Evolutionary conservation across 2,113 vertebrate genomes (phyloP).

Genomic region (Lampris megalopsis): DNA sequence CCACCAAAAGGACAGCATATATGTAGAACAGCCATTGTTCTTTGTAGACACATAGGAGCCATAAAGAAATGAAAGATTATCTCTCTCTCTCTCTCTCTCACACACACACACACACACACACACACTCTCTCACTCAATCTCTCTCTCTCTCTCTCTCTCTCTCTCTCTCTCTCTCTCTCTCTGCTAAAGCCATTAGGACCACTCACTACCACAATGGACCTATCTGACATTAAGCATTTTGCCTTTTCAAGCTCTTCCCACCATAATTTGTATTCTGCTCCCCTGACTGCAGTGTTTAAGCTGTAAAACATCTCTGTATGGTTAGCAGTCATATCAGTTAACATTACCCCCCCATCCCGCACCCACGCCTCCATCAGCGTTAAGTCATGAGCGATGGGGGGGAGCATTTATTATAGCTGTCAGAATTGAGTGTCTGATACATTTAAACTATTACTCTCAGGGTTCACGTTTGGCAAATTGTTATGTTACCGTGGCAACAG

Average conservation of each 20-base stretch:
- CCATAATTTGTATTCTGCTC: constrained; percentile 62
- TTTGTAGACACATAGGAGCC: constrained; percentile 37
- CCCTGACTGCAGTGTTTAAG: constrained; percentile 55
- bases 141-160: constrained; percentile 21
- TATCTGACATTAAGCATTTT: constrained; percentile 55
- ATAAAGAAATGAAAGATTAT: constrained; percentile 56
- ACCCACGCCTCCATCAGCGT: constrained; percentile 14
- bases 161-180: constrained; percentile 11
- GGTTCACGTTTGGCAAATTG: constrained; percentile 61
- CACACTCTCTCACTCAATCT: constrained; percentile 21
- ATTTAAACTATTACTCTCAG: constrained; percentile 57
- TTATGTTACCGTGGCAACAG: constrained; percentile 71
- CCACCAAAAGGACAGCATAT: constrained; percentile 29
- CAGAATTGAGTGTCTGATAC: constrained; percentile 69
- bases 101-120: constrained; percentile 27
- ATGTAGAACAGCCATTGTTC: constrained; percentile 66
- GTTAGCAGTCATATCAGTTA: constrained; percentile 70
- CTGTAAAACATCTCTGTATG: constrained; percentile 69
- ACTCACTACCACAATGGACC: constrained; percentile 50
- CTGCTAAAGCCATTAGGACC: constrained; percentile 79
- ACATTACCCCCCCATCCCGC: constrained; percentile 50
- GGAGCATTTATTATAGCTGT: constrained; percentile 56
- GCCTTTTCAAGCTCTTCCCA: constrained; percentile 61
- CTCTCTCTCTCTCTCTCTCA: too few relatives aligned
- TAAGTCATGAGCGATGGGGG: constrained; percentile 59